Evolutionary conservation across 2,888 invertebrate species (phyloP).

Genomic region (Ganaspis brasiliensis): DNA sequence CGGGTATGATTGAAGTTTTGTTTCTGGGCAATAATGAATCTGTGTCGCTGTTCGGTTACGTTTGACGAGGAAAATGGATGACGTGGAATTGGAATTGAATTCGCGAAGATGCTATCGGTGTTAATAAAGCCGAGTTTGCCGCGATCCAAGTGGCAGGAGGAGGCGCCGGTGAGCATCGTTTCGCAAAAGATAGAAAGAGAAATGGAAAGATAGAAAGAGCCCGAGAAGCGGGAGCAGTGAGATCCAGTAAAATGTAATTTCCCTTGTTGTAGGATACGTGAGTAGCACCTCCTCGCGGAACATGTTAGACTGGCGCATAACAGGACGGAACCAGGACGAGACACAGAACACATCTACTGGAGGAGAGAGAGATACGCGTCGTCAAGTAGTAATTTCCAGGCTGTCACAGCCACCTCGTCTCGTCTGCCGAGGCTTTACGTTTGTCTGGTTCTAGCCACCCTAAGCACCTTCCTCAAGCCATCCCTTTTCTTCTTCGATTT

Average conservation of each 20-base stretch:
- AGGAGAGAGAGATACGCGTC: constrained; percentile 63
- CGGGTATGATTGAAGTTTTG: not conserved
- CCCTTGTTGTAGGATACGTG: constrained; percentile 56
- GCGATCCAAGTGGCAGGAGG: constrained; percentile 52
- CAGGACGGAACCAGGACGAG: constrained; percentile 42
- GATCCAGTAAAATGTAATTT: constrained; percentile 64
- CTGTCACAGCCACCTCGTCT: constrained; percentile 71
- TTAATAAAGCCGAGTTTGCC: constrained; percentile 62
- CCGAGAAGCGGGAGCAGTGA: constrained; percentile 32
- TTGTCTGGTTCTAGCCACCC: constrained; percentile 54
- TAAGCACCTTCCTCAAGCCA: constrained; percentile 42
- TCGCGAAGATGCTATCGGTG: constrained; percentile 60
- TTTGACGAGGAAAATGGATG: constrained; percentile 2
- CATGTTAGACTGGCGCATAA: constrained; percentile 36
- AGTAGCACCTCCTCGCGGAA: constrained; percentile 38
- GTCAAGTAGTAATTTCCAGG: constrained; percentile 76
- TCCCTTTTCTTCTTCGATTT: constrained; percentile 50
- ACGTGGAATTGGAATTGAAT: constrained; percentile 47
- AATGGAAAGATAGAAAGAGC: constrained; percentile 12
- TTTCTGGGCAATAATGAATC: constrained; percentile 10
- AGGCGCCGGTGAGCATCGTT: constrained; percentile 50
- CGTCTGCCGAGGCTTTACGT: constrained; percentile 60
- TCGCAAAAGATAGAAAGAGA: not conserved
- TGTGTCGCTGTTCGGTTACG: constrained; percentile 33
- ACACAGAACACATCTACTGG: constrained; percentile 46